A percentile compares a stretch with the other conserved stretches of the same genome.
Conservation (phyloP, 1,140 invertebrate genomes). For the Medauroidea extradentata region DNA sequence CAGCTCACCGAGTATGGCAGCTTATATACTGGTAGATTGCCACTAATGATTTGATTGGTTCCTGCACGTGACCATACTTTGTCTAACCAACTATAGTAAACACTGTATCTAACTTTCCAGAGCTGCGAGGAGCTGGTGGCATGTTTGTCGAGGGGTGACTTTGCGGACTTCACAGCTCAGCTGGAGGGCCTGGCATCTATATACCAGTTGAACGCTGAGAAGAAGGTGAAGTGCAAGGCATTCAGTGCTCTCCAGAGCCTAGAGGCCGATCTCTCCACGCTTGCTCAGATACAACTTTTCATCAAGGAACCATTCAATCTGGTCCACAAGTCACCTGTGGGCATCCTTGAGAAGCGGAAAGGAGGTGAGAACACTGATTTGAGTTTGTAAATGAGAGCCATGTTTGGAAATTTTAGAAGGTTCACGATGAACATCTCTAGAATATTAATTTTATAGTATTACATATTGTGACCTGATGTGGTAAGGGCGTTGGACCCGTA, state of each 20-base stretch:
- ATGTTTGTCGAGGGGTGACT: slow-evolving; percentile 76
- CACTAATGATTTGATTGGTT: no score
- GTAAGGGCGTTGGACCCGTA: no score
- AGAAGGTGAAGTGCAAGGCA: slow-evolving; percentile 90
- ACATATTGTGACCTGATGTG: no score
- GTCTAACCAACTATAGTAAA: no score
- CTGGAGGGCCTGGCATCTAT: slow-evolving; percentile 87
- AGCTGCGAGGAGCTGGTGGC: slow-evolving; percentile 82
- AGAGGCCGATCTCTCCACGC: slow-evolving; percentile 82
- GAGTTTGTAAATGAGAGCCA: not conserved
- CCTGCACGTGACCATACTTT: no score
- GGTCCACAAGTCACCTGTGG: slow-evolving; percentile 86
- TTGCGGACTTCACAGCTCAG: slow-evolving; percentile 89
- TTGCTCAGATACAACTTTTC: slow-evolving; percentile 76
- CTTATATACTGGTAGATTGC: no score
- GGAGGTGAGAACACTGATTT: slow-evolving; percentile 61
- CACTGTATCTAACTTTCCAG: slow-evolving; percentile 45
- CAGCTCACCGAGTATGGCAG: no score
- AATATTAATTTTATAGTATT: no score
- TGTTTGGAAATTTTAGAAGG: no score
- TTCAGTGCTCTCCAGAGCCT: slow-evolving; percentile 87
- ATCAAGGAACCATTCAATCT: slow-evolving; percentile 81
- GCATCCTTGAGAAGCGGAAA: slow-evolving; percentile 65
- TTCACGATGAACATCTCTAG: no score
- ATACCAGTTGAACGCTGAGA: slow-evolving; percentile 91